Base-by-base conservation (phyloP, 2,113 vertebrate species). In the Cynopterus brachyotis region DNA sequence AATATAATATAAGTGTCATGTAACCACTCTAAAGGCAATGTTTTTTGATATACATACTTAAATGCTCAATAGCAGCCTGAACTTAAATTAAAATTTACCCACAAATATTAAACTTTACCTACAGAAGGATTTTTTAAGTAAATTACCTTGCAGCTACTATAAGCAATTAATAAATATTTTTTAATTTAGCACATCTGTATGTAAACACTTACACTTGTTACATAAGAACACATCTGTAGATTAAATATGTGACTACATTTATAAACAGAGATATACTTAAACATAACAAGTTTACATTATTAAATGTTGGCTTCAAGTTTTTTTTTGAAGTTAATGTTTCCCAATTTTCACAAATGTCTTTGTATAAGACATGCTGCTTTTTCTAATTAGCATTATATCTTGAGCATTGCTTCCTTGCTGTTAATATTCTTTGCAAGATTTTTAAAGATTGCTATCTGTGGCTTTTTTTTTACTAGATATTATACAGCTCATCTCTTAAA, bases 21-120 rank as follows among this genome's bases (percentile, higher is more conserved):
- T 76, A 67, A 72, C 40, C 60, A 87, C 20, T 53, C 47, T 35
- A 40, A 90, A 93, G 59, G 30, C 30, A 57, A 42, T 42, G 8
- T 45, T 76, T 96, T 70, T 92, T 94, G 16, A 66, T 59, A 72
- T 5, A 30, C 42, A 84, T 24, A 42, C 40, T 55, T 87, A 76
- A 85, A 89, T 92, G 19, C 60, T 95, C 66, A 66, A 37, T 22
- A 82, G 47, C 10, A 62, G 28, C 72, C 40, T 80, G 20, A 2
- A 85, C 62, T 94, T 84, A 92, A 95, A 70, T 69, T 81, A 87
- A 94, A 83, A 76, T 84, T 70, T 67, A 66, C 24, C 13, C 19
- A 60, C 15, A 90, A 85, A 80, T 85, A 70, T 85, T 85, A 88
- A 72, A 55, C 35, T 62, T 72, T 35, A 82, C 32, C 12, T 12